Base-by-base conservation (phyloP, 2,888 invertebrate genomes). In the Scaptodrosophila latifasciaeformis region DNA sequence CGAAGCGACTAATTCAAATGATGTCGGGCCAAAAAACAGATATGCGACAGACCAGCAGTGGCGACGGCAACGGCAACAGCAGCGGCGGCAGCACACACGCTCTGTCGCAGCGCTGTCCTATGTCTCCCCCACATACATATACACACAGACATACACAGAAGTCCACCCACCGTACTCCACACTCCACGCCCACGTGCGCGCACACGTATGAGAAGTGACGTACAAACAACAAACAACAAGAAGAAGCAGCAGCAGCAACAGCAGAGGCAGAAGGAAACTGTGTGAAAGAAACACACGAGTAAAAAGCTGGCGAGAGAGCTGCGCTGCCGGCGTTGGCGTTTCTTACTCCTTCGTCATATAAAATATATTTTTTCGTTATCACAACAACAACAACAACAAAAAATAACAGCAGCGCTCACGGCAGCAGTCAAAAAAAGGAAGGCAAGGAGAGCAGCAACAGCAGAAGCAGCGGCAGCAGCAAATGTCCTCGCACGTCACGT, bases 1-100 rank as follows among this genome's bases (percentile, higher is more conserved):
- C 86, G 84, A 85, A 85, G 84, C 86, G 85, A 86, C 86, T 86
- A 83, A 82, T 82, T 82, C 82, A 79, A 84, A 80, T 81, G 82
- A 84, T 81, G 81, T 81, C 70, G 72, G 77, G 72, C 82, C 75
- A 83, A 83, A 82, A 82, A 81, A 83, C 75, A 75, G 76, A 69
- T 67, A 70, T 70, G 72, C 67, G 60, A 30, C 42, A 71, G 52
- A 47, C 47, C 60, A 61, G 56, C 34, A 48, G 59, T 59, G 21
- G 19, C 35, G 21, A 10, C 31, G 50, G 35, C 42, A 51, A 47
- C 54, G 15, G 57, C 39, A 58, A 27, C 60, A 29, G 45, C 62
- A 51, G 50, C 70, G 31, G 49, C 55, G 47, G 49, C 13, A 19
- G 42, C 62, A 65, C 68, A 70, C 57, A 69, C 65, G 67, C 74